Evolutionary conservation across 2,113 vertebrate genomes (phyloP).

Genomic region (Anser cygnoides): DNA sequence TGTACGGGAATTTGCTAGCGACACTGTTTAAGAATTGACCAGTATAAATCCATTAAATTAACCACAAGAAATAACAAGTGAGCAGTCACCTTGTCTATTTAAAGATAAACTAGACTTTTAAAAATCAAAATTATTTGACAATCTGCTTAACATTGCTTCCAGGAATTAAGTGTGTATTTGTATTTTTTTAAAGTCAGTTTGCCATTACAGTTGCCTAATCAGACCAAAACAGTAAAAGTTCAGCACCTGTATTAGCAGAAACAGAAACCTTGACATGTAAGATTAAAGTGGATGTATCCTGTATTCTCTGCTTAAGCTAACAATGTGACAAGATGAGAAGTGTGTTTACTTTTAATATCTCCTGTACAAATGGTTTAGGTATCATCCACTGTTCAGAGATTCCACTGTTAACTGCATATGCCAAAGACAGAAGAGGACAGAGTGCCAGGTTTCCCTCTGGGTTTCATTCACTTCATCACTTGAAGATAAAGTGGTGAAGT

Average conservation of each 20-base stretch:
- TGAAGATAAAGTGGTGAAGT: background rate
- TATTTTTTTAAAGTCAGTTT: background rate
- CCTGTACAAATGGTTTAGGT: background rate
- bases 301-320: background rate
- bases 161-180: background rate
- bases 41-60: background rate
- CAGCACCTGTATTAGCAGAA: background rate
- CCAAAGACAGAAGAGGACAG: background rate
- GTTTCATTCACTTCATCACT: background rate
- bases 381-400: background rate
- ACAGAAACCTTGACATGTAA: background rate
- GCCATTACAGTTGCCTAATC: background rate
- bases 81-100: background rate
- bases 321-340: background rate
- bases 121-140: background rate
- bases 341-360: background rate
- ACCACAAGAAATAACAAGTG: background rate
- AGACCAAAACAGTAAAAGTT: background rate
- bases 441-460: background rate
- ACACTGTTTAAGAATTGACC: background rate
- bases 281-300: background rate
- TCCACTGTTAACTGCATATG: background rate
- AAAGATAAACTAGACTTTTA: background rate
- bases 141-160: background rate
- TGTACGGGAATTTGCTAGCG: background rate